Evolutionary conservation across 2,797 vertebrate genomes (phyloP), one percentile per base, ranked within the genome.

Genomic region (Helicolenus hilgendorfi): DNA sequence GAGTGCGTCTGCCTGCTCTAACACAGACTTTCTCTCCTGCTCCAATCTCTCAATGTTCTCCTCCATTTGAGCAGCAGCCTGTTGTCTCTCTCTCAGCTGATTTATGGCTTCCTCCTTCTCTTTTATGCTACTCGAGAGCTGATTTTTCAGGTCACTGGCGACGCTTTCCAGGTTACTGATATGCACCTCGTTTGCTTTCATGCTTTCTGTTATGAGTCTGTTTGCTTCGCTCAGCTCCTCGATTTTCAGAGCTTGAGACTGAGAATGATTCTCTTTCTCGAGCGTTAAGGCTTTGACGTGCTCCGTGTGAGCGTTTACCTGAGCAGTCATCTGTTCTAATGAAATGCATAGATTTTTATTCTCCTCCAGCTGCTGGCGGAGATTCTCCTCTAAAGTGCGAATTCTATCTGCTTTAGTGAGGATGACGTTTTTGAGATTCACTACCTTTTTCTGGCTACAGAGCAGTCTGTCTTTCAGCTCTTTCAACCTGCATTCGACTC

Each of bases 61-160:
- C 72, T 97, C 94, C 24, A 98, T 92, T 86, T 97, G 96, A 58
- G 92, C 91, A 72, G 96, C 88, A 45, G 98, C 85, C 41, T 94
- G 96, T 68, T 87, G 88, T 5, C 77, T 94, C 86, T 98, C 97
- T 58, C 87, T 97, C 72, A 98, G 93, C 69, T 96, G 91, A 81
- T 96, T 95, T 89, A 99, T 85, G 91, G 98, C 97, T 95, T 97
- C 98, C 73, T 99, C 98, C 90, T 98, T 99, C 81, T 98, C 98
- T 2, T 93, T 81, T 35, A 97, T 84, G 90, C 84, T 98, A 89
- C 93, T 96, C 89, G 96, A 96, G 65, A 99, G 97, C 81, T 98
- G 98, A 79, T 90, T 93, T 69, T 98, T 98, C 82, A 99, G 93
- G 38, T 98, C 98, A 72, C 92, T 72, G 35, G 98, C 79, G 1